Percentiles rank a stretch among this genome's conserved stretches.
These are phyloP conservation scores for Idaea dimidiata DNA, from an alignment of 2,888 invertebrate species.

Conservation along the genomic window DNA sequence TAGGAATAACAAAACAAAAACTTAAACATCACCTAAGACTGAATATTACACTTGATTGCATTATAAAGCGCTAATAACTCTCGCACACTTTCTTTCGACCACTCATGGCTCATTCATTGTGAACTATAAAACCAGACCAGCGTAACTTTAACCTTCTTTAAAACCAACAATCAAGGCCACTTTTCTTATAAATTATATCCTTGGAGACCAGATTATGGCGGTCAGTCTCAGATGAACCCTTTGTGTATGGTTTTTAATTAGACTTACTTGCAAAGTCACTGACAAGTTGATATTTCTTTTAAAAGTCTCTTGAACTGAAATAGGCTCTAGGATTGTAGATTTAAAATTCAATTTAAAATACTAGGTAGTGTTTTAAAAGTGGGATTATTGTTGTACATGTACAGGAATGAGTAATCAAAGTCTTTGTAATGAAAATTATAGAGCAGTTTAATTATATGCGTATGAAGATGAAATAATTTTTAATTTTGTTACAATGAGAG, in stretches of 20 bases:
- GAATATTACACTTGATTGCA: slow-evolving; percentile 30
- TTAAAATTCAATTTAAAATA: slow-evolving; percentile 19
- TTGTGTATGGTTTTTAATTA: slow-evolving; percentile 52
- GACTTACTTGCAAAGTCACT: slow-evolving; percentile 43
- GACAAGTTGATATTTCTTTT: slow-evolving; percentile 30
- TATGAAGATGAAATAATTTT: neutral
- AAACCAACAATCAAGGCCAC: slow-evolving; percentile 9
- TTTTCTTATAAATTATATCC: slow-evolving; percentile 19
- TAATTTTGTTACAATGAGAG: neutral
- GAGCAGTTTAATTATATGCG: slow-evolving; percentile 2
- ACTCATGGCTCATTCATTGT: slow-evolving; percentile 34
- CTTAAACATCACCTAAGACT: slow-evolving; percentile 26
- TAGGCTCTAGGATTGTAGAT: slow-evolving; percentile 12
- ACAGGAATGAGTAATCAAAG: slow-evolving; percentile 45
- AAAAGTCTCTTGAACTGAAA: slow-evolving; percentile 13
- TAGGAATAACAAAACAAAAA: neutral
- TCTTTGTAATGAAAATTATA: slow-evolving; percentile 34
- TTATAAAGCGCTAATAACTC: slow-evolving; percentile 29
- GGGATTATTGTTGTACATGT: slow-evolving; percentile 34
- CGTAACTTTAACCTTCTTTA: slow-evolving; percentile 18
- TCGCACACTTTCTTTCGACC: slow-evolving; percentile 35
- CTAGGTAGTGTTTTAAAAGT: slow-evolving; percentile 8
- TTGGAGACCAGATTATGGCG: slow-evolving; percentile 29
- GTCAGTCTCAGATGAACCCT: slow-evolving; percentile 26
- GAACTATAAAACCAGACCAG: slow-evolving; percentile 18